phyloP scores from a whole-genome alignment of 2,113 vertebrate genomes.

The Alligator mississippiensis region DNA sequence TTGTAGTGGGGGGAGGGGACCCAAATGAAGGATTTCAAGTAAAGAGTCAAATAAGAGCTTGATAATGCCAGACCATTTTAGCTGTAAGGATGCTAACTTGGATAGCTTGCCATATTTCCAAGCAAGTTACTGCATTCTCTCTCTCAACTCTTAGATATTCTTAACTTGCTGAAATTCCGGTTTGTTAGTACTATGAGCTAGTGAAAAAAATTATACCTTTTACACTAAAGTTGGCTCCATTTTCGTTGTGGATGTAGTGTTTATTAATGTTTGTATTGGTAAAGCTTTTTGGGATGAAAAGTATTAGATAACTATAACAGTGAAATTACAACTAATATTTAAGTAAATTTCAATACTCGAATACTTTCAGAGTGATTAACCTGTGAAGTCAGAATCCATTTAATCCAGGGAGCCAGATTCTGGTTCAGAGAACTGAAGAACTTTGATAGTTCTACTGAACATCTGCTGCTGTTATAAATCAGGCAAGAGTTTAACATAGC shows the following conservation, averaged over 20 bases:
- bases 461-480: not conserved
- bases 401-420: not conserved
- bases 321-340: not conserved
- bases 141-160: not conserved
- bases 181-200: not conserved
- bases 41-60: not conserved
- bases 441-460: not conserved
- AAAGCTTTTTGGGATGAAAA: not conserved
- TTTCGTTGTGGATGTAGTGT: not conserved
- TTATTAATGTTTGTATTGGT: not conserved
- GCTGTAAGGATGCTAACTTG: not conserved
- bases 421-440: not conserved
- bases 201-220: not conserved
- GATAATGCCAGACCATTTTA: not conserved
- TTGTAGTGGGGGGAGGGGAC: not conserved
- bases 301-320: not conserved
- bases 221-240: not conserved
- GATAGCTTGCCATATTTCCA: not conserved
- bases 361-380: not conserved
- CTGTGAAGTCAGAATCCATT: not conserved
- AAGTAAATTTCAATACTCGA: not conserved
- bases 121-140: not conserved
- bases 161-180: not conserved
- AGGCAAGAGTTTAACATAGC: not conserved
- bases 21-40: not conserved